phyloP scores from a whole-genome alignment of 2,888 invertebrate species.

The Melanotus villosus region DNA sequence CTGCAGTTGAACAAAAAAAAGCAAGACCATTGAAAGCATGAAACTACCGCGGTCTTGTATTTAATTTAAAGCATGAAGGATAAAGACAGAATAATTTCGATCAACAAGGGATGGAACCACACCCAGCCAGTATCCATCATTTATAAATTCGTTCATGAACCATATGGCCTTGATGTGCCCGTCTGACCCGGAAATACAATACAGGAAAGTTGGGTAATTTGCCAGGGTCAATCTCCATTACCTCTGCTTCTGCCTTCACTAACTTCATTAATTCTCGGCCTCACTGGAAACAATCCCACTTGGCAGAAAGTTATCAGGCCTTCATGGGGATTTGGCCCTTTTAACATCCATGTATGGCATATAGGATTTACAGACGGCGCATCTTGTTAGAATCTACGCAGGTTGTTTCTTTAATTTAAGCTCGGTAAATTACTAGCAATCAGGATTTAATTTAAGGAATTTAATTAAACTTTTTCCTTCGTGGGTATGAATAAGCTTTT shows the following conservation, averaged over 20 bases:
- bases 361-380: neutral
- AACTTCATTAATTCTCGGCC: conserved; percentile 55
- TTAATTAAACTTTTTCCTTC: too few species aligned
- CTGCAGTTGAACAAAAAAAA: too few species aligned
- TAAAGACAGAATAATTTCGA: too few species aligned
- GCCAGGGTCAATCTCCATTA: conserved; percentile 54
- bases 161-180: conserved; percentile 29
- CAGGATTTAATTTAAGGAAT: too few species aligned
- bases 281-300: conserved; percentile 51
- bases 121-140: neutral
- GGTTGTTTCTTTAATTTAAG: too few species aligned
- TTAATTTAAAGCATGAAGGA: too few species aligned
- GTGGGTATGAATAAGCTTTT: too few species aligned
- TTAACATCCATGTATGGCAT: conserved; percentile 26
- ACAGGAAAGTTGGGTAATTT: conserved; percentile 53
- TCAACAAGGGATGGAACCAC: too few species aligned
- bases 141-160: conserved; percentile 29
- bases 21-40: too few species aligned
- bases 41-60: neutral
- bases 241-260: conserved; percentile 51
- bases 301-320: conserved; percentile 49
- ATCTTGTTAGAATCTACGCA: too few species aligned
- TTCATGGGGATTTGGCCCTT: conserved; percentile 47
- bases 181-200: conserved; percentile 46
- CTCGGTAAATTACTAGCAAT: too few species aligned